A percentile compares a stretch with the other conserved stretches of the same genome.
Conservation (phyloP, 37 sponge, comb jelly and placozoan genomes). For the Halisarca cf. caerulea region DNA sequence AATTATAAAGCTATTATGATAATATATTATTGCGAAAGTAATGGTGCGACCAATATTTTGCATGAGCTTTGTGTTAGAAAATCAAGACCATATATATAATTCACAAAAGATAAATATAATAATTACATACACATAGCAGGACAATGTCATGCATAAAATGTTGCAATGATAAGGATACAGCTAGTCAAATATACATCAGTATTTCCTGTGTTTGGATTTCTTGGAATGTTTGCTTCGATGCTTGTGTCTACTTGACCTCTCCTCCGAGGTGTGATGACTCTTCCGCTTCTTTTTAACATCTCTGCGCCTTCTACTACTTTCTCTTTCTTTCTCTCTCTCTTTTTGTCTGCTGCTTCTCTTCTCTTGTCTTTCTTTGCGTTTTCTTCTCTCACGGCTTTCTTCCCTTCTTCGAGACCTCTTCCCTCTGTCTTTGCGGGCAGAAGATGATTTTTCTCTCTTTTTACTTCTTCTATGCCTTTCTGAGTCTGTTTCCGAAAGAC, state of each 20-base stretch:
- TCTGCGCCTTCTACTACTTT: neutral
- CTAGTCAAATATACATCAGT: neutral
- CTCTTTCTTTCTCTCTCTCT: neutral
- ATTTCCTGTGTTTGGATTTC: slow-evolving; percentile 1
- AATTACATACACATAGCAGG: no score
- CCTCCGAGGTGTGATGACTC: no score
- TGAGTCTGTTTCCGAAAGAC: neutral
- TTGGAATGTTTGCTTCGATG: neutral
- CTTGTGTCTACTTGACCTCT: neutral
- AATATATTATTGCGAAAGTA: no score
- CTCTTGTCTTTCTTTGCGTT: neutral
- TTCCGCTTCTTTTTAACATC: no score
- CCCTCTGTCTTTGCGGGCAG: neutral
- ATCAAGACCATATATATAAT: no score
- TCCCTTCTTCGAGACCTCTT: neutral
- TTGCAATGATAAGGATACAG: neutral
- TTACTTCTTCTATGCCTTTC: neutral
- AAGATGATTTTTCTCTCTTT: neutral
- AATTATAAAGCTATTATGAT: no score
- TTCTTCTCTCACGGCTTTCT: neutral
- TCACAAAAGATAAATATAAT: no score
- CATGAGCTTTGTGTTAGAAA: no score
- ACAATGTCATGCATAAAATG: no score
- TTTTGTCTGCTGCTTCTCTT: neutral
- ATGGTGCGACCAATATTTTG: no score